Base-by-base conservation (phyloP, 2,113 vertebrate genomes). In the Solea solea region DNA sequence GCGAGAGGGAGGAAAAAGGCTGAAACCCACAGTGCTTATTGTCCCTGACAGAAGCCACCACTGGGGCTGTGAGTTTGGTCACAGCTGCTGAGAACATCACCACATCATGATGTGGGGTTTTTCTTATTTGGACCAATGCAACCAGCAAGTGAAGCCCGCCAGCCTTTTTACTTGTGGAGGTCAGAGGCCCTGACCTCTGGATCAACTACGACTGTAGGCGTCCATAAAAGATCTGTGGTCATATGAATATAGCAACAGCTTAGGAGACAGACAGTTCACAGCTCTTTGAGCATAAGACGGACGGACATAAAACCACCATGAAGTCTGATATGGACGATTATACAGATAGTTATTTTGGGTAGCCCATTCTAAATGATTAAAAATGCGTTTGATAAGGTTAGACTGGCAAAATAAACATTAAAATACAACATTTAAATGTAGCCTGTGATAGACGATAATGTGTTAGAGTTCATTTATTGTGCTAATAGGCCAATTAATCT, bases 41-140 rank as follows among this genome's bases (percentile, higher is more conserved):
- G 80, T 66, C 91, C 73, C 69, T 93, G 92, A 94, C 91, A 93
- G 88, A 9, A 83, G 70, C 80, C 86, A 90, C 21, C 90, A 84
- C 89, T 89, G 81, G 39, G 88, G 86, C 87, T 74, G 92, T 86
- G 85, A 86, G 65, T 60, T 73, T 56, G 60, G 78, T 86, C 89
- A 76, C 82, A 86, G 81, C 82, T 80, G 81, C 67, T 84, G 77
- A 89, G 74, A 86, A 88, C 40, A 68, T 74, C 75, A 52, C 44
- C 82, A 82, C 66, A 86, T 87, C 73, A 73, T 27, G 11, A 56
- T 61, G 52, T 53, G 7, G 45, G 6, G 39, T 70, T 82, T 82
- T 71, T 56, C 49, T 81, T 85, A 72, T 88, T 77, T 58, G 64
- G 79, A 81, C 57, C 78, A 79, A 67, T 68, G 52, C 67, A 69